Percentiles rank a stretch among this genome's conserved stretches.
Evolutionary conservation across 2,797 vertebrate species (phyloP).

Genomic region (Hyperoplus lanceolatus): DNA sequence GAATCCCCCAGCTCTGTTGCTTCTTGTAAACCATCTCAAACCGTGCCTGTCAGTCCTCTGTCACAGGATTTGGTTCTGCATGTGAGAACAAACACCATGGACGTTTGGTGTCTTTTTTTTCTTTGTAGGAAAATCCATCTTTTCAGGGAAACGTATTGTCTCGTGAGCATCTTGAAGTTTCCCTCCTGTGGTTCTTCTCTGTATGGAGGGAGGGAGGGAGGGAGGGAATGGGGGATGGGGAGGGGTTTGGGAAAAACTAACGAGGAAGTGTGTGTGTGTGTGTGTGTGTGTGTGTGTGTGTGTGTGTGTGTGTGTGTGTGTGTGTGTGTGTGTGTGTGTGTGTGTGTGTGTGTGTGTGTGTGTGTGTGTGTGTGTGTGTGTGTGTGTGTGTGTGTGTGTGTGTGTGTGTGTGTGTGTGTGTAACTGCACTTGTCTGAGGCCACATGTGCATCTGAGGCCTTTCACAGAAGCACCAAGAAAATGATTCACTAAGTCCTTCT

Average conservation of each 20-base stretch:
- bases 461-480: neutral
- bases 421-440: neutral
- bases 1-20: slow-evolving; percentile 8
- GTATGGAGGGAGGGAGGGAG: neutral
- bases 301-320: too few relatives aligned
- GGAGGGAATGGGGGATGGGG: neutral
- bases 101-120: slow-evolving; percentile 15
- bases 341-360: too few relatives aligned
- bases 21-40: slow-evolving; percentile 12
- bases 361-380: neutral
- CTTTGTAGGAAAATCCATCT: slow-evolving; percentile 43
- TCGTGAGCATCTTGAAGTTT: slow-evolving; percentile 50
- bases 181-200: slow-evolving; percentile 35
- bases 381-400: neutral
- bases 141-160: slow-evolving; percentile 57
- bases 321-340: too few relatives aligned
- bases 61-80: slow-evolving; percentile 40
- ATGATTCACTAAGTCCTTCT: too few relatives aligned
- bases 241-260: slow-evolving; percentile 2
- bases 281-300: too few relatives aligned
- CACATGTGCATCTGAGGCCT: neutral
- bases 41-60: slow-evolving; percentile 19
- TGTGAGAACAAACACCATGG: slow-evolving; percentile 22
- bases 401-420: neutral
- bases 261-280: too few relatives aligned